These are phyloP conservation scores for Xanthia togata DNA, from an alignment of 2,888 invertebrate species.

Conservation along the genomic window DNA sequence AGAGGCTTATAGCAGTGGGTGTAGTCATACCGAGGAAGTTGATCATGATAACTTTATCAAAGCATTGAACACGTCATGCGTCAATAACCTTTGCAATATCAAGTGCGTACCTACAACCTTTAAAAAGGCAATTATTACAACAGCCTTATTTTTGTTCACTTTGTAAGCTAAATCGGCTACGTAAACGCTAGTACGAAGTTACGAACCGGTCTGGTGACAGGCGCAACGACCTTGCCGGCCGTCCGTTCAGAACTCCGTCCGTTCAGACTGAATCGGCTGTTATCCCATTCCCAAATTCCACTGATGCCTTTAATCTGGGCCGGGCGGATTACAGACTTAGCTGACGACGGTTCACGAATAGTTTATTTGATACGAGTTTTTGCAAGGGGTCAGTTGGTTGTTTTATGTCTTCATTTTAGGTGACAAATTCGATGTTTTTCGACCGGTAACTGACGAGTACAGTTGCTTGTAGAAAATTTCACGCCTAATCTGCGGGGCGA, in stretches of 20 bases:
- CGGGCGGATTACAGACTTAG: slow-evolving; percentile 42
- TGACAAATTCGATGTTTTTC: slow-evolving; percentile 6
- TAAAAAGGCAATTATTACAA: slow-evolving; percentile 29
- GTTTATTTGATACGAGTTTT: slow-evolving; percentile 37
- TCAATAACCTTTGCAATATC: slow-evolving; percentile 17
- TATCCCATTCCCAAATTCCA: slow-evolving; percentile 80
- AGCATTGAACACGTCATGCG: background rate
- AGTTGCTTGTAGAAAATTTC: slow-evolving; percentile 10
- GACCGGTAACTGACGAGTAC: background rate
- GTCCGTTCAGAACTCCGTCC: slow-evolving; percentile 54
- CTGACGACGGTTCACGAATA: slow-evolving; percentile 14
- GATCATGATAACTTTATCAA: background rate
- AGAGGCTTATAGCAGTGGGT: background rate
- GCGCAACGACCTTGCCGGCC: slow-evolving; percentile 77
- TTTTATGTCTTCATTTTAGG: slow-evolving; percentile 35
- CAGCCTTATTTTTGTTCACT: slow-evolving; percentile 45
- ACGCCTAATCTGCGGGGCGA: background rate
- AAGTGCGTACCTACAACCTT: slow-evolving; percentile 5
- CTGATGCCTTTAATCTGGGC: slow-evolving; percentile 68
- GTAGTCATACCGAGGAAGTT: too few relatives aligned
- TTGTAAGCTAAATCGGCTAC: slow-evolving; percentile 51
- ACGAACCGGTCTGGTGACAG: slow-evolving; percentile 71
- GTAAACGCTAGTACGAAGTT: slow-evolving; percentile 45
- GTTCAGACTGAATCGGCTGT: slow-evolving; percentile 64
- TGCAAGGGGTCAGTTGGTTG: slow-evolving; percentile 6